A percentile compares a stretch with the other conserved stretches of the same genome.
Evolutionary conservation across 2,888 invertebrate species (phyloP).

Genomic region (Rosalia funebris): DNA sequence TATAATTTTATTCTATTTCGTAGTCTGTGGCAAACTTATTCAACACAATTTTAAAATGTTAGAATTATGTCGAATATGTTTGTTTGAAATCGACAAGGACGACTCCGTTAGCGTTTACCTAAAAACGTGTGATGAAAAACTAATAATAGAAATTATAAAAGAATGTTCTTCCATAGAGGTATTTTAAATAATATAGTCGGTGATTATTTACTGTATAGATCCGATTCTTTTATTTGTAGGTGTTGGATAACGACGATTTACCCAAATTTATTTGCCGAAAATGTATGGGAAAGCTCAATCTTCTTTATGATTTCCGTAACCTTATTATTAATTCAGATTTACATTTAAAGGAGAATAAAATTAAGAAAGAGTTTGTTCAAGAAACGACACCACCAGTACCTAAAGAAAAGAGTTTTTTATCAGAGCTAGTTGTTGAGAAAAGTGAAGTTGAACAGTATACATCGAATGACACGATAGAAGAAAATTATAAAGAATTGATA

Average conservation of each 20-base stretch:
- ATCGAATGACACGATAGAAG: neutral
- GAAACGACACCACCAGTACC: neutral
- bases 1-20: too few species aligned
- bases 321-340: constrained; percentile 21
- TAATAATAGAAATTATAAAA: constrained; percentile 15
- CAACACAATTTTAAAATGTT: too few species aligned
- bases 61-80: neutral
- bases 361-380: neutral
- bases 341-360: constrained; percentile 1
- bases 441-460: neutral
- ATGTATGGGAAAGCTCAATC: constrained; percentile 20
- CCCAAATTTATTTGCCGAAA: constrained; percentile 23
- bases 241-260: constrained; percentile 22
- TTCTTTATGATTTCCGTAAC: constrained; percentile 19
- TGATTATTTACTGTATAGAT: neutral
- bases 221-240: constrained; percentile 11
- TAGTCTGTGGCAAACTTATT: too few species aligned
- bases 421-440: neutral
- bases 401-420: neutral
- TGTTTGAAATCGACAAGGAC: neutral
- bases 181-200: neutral
- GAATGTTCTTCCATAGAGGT: constrained; percentile 1
- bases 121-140: neutral
- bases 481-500: neutral
- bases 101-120: neutral